These are phyloP conservation scores for Apostichopus parvimensis DNA, from an alignment of 35 echinoderm and acorn worm species.

Conservation along the genomic window DNA sequence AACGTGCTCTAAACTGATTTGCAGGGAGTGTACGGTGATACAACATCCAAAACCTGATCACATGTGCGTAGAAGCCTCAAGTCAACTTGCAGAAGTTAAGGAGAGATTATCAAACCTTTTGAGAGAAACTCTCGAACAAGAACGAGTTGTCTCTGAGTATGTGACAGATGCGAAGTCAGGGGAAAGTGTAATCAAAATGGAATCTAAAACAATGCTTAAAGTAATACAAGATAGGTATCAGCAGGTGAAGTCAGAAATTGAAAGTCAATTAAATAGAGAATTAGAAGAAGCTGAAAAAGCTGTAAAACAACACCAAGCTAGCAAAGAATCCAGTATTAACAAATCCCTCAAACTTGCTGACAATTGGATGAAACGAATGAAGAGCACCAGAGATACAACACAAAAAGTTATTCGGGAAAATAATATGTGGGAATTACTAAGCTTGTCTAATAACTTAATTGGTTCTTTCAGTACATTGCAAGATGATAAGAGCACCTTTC, in stretches of 20 bases:
- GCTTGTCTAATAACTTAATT: not conserved
- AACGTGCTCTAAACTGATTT: slow-evolving; percentile 57
- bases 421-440: slow-evolving; percentile 31
- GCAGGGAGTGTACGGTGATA: slow-evolving; percentile 54
- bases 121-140: no score
- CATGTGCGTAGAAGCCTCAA: not conserved
- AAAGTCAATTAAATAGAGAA: not conserved
- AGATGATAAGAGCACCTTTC: no score
- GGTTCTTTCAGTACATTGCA: no score
- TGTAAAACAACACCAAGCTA: not conserved
- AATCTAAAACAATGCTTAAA: no score
- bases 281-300: not conserved
- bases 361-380: not conserved
- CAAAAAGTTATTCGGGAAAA: slow-evolving; percentile 12
- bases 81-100: no score
- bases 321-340: not conserved
- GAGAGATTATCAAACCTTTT: no score
- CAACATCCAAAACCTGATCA: slow-evolving; percentile 45
- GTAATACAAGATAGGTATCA: not conserved
- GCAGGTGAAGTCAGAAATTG: not conserved
- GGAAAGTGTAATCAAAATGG: no score
- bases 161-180: no score
- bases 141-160: no score
- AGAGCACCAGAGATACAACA: not conserved
- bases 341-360: not conserved